Base-by-base conservation (phyloP, 2,113 vertebrate genomes). In the Paratilapia polleni region DNA sequence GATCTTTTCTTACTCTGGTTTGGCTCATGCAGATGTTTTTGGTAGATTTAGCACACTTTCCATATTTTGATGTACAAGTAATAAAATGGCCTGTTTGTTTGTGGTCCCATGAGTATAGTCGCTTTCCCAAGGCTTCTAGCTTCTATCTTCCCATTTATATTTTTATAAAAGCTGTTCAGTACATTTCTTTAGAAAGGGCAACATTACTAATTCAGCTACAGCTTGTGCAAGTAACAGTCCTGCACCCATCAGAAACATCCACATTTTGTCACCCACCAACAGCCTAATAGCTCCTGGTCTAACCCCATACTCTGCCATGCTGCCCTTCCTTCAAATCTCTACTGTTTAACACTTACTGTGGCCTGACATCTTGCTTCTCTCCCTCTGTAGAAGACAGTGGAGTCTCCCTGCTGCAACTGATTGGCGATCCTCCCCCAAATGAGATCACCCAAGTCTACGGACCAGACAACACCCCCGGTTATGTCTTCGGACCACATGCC, bases 401-500 rank as follows among this genome's bases (percentile, higher is more conserved):
- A 52, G 95, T 99, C 85, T 95, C 97, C 15, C 96, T 99, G 14
- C 93, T 96, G 81, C 97, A 98, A 90, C 95, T 99, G 80, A 97
- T 99, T 0, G 97, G 98, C 62, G 97, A 98, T 63, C 97, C 97
- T 2, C 96, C 94, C 0, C 97, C 97, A 0, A 91, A 81, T 22
- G 96, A 97, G 26, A 95, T 99, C 88, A 85, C 90, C 7, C 95
- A 88, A 76, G 90, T 96, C 8, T 92, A 94, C 0, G 97, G 96
- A 34, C 95, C 96, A 0, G 96, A 97, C 56, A 95, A 94, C 68
- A 96, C 81, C 31, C 94, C 94, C 0, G 95, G 95, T 59, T 99
- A 97, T 0, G 85, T 96, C 81, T 98, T 99, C 0, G 97, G 96
- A 2, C 94, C 93, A 0, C 94, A 95, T 0, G 94, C 96, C 90